These are phyloP conservation scores for Neomonachus schauinslandi DNA, from an alignment of 2,113 vertebrate genomes.

Conservation along the genomic window DNA sequence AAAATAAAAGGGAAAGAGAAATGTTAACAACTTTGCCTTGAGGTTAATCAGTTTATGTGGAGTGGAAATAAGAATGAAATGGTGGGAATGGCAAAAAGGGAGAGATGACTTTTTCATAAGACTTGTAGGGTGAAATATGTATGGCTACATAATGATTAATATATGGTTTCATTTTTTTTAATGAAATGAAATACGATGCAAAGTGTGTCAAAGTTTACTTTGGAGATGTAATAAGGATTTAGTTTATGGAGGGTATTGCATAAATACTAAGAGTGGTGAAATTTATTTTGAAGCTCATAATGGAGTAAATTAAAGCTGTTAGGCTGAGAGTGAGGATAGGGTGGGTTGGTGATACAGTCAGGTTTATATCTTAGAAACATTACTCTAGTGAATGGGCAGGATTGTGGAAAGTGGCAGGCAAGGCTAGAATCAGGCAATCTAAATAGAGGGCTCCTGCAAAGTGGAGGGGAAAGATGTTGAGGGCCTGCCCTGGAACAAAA, in stretches of 20 bases:
- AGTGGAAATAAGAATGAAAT: not conserved
- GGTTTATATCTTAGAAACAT: not conserved
- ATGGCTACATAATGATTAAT: not conserved
- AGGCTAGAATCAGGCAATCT: not conserved
- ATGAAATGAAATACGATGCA: not conserved
- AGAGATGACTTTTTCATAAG: not conserved
- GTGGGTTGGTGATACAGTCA: not conserved
- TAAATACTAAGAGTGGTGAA: not conserved
- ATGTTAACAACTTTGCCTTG: not conserved
- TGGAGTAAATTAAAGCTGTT: not conserved
- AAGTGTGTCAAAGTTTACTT: not conserved
- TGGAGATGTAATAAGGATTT: not conserved
- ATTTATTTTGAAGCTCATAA: constrained; percentile 4
- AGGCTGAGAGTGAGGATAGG: not conserved
- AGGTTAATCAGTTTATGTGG: not conserved
- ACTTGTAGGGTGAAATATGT: not conserved
- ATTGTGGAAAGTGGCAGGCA: not conserved
- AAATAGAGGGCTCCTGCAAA: not conserved
- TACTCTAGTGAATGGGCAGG: not conserved
- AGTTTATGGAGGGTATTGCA: not conserved
- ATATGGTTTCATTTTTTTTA: not conserved
- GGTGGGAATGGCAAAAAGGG: not conserved
- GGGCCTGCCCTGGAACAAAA: not conserved
- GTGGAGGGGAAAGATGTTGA: not conserved
- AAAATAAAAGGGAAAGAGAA: not conserved